These are phyloP conservation scores for Pandemis corylana DNA, from an alignment of 2,888 invertebrate genomes.

Conservation along the genomic window DNA sequence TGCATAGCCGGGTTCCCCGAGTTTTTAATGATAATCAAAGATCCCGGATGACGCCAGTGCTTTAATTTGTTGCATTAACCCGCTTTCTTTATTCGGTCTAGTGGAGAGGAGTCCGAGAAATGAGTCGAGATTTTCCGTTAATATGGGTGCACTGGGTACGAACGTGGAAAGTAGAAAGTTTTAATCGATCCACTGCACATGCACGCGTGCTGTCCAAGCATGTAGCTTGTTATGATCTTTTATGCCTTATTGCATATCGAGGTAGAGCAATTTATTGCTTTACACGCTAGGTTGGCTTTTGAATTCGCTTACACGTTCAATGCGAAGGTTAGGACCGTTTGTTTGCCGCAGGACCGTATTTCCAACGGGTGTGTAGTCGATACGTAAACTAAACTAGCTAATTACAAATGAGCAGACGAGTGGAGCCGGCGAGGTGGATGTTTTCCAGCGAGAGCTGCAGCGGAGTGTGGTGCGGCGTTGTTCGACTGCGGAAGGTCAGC, in stretches of 20 bases:
- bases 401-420: conserved; percentile 40
- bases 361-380: conserved; percentile 7
- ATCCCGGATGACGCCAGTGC: conserved; percentile 27
- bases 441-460: conserved; percentile 50
- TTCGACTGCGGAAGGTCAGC: conserved; percentile 80
- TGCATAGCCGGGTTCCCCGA: background rate
- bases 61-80: conserved; percentile 62
- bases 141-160: conserved; percentile 70
- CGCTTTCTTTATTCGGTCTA: conserved; percentile 80
- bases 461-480: conserved; percentile 67
- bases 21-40: background rate
- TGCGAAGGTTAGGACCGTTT: conserved; percentile 35
- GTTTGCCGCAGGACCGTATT: background rate
- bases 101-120: conserved; percentile 76
- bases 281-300: conserved; percentile 31
- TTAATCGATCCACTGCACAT: conserved; percentile 81
- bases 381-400: conserved; percentile 27
- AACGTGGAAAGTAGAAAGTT: conserved; percentile 83
- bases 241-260: conserved; percentile 61
- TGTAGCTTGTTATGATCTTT: conserved; percentile 61
- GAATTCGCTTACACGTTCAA: conserved; percentile 30
- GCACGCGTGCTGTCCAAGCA: conserved; percentile 70
- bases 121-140: conserved; percentile 80
- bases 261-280: conserved; percentile 47
- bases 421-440: conserved; percentile 42